A percentile compares a stretch with the other conserved stretches of the same genome.
phyloP scores from a whole-genome alignment of 92 coral and sea anemone species.

The Diadumene lineata region DNA sequence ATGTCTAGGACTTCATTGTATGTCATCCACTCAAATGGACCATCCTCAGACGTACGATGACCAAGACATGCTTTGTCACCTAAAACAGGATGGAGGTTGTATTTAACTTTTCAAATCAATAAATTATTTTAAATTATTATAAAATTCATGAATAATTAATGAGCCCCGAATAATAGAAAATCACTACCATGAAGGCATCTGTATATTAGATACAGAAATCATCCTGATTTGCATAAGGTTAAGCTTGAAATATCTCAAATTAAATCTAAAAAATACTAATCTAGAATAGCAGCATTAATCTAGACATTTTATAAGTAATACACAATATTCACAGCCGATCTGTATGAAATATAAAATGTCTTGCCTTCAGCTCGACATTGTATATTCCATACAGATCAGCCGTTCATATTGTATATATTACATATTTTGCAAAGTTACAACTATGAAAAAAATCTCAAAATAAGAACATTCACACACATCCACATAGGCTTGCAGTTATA shows the following conservation, averaged over 20 bases:
- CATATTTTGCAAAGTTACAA: too few relatives aligned
- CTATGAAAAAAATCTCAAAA: too few relatives aligned
- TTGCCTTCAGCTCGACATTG: too few relatives aligned
- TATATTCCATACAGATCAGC: too few relatives aligned
- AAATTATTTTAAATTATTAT: neutral
- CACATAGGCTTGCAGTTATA: too few relatives aligned
- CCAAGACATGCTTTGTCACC: conserved; percentile 93
- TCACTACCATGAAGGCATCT: neutral
- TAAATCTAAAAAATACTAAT: neutral
- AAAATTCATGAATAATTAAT: conserved; percentile 4
- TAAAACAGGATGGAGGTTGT: too few relatives aligned
- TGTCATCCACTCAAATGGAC: conserved; percentile 87
- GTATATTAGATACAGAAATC: neutral
- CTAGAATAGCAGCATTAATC: neutral
- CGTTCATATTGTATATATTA: too few relatives aligned
- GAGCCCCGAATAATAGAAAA: neutral
- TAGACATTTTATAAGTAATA: neutral
- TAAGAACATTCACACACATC: too few relatives aligned
- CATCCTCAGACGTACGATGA: conserved; percentile 74
- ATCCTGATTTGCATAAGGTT: conserved; percentile 2
- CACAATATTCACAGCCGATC: too few relatives aligned
- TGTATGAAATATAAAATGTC: too few relatives aligned
- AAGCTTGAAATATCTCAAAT: neutral
- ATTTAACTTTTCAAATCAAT: neutral
- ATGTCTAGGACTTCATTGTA: conserved; percentile 90